Conservation (phyloP, 1,140 invertebrate species). For the Lucilia cuprina region DNA sequence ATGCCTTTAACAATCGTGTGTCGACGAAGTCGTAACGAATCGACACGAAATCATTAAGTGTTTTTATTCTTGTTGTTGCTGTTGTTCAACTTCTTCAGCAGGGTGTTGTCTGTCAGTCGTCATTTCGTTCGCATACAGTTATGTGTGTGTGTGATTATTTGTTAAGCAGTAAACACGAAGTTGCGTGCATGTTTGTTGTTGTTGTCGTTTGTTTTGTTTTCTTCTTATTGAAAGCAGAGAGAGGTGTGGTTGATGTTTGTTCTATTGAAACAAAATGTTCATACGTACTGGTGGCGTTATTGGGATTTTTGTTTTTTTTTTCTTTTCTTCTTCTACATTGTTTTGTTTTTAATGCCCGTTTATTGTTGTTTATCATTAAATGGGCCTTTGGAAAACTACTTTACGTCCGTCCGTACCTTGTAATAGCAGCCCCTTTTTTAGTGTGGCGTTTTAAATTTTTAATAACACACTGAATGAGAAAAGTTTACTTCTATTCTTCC, state of each 20-base stretch:
- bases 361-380: not conserved
- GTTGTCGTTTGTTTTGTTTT: not conserved
- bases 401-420: not conserved
- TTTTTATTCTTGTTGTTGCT: not conserved
- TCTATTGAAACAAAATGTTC: not conserved
- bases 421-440: not conserved
- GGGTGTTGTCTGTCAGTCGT: not conserved
- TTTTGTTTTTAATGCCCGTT: not conserved
- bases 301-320: not conserved
- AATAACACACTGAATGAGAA: not conserved
- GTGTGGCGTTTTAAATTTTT: not conserved
- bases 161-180: not conserved
- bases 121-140: not conserved
- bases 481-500: not conserved
- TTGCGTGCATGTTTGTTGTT: not conserved
- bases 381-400: not conserved
- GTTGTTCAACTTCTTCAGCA: conserved; percentile 9
- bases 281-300: not conserved
- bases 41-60: not conserved
- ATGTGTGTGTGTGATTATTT: not conserved
- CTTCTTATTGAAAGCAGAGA: not conserved
- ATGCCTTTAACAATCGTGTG: not conserved
- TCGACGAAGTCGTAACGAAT: not conserved
- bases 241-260: conserved; percentile 10
- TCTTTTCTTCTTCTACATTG: no score